These are phyloP conservation scores for Thripadectes ignobilis DNA, from an alignment of 2,797 vertebrate species.

Conservation along the genomic window DNA sequence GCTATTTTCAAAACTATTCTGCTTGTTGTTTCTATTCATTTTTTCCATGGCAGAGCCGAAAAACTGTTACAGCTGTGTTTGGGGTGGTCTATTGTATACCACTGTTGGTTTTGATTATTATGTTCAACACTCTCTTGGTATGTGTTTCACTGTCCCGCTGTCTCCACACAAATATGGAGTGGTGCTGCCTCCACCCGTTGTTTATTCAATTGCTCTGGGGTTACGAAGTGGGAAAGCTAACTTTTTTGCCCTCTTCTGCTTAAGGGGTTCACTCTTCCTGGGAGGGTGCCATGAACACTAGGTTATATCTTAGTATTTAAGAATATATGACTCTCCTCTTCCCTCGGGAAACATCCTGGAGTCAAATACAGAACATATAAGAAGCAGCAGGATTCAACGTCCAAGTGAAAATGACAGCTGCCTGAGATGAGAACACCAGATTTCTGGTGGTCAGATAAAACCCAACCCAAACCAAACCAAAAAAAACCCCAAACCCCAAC, in stretches of 20 bases:
- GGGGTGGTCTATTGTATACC: conserved; percentile 62
- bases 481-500: fast-evolving
- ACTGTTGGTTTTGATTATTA: conserved; percentile 63
- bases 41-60: conserved; percentile 45
- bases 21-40: conserved; percentile 33
- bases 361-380: background rate
- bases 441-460: background rate
- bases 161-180: conserved; percentile 27
- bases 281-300: background rate
- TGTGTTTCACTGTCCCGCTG: conserved; percentile 28
- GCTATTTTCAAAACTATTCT: conserved; percentile 35
- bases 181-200: conserved; percentile 12
- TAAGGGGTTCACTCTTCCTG: background rate
- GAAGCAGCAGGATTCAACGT: background rate
- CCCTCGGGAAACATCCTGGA: background rate
- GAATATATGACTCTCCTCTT: background rate
- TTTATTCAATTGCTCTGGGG: conserved; percentile 7
- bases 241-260: background rate
- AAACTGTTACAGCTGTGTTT: conserved; percentile 60
- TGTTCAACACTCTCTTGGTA: background rate
- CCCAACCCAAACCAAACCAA: background rate
- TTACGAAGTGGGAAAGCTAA: background rate
- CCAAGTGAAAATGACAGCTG: background rate
- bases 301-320: background rate
- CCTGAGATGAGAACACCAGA: background rate